These are phyloP conservation scores for Apodemia mormo DNA, from an alignment of 2,888 invertebrate genomes.

Conservation along the genomic window DNA sequence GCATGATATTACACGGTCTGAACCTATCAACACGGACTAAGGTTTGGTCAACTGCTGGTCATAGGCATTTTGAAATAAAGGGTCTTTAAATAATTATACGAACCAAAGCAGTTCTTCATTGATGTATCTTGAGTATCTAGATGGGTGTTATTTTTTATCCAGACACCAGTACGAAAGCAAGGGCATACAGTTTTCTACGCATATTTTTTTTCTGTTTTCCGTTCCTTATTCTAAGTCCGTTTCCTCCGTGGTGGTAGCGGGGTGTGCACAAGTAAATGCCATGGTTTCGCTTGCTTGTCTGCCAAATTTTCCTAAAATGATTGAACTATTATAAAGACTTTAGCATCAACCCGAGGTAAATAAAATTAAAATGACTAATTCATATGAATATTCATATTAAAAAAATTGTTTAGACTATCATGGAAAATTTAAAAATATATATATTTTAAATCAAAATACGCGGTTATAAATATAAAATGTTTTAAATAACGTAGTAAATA, in stretches of 20 bases:
- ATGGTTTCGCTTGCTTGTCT: slow-evolving; percentile 4
- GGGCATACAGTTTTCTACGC: background rate
- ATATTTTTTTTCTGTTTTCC: background rate
- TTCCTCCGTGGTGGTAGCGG: slow-evolving; percentile 4
- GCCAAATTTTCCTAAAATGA: slow-evolving; percentile 12
- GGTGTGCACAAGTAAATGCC: slow-evolving; percentile 14
- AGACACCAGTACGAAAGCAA: background rate
- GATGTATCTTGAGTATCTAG: background rate
- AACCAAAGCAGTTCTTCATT: slow-evolving; percentile 7
- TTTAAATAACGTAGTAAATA: background rate
- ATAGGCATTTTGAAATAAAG: background rate
- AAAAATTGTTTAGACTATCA: background rate
- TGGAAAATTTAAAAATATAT: no score
- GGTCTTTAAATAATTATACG: background rate
- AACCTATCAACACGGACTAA: no score
- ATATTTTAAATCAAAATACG: background rate
- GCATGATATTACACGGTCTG: no score
- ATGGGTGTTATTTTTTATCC: background rate
- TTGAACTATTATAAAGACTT: background rate
- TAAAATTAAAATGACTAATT: background rate
- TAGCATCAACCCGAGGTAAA: background rate
- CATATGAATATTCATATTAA: no score
- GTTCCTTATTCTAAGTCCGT: background rate
- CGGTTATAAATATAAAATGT: background rate
- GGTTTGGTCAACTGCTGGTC: no score